phyloP scores from a whole-genome alignment of 2,797 vertebrate genomes.

The Capromys pilorides region DNA sequence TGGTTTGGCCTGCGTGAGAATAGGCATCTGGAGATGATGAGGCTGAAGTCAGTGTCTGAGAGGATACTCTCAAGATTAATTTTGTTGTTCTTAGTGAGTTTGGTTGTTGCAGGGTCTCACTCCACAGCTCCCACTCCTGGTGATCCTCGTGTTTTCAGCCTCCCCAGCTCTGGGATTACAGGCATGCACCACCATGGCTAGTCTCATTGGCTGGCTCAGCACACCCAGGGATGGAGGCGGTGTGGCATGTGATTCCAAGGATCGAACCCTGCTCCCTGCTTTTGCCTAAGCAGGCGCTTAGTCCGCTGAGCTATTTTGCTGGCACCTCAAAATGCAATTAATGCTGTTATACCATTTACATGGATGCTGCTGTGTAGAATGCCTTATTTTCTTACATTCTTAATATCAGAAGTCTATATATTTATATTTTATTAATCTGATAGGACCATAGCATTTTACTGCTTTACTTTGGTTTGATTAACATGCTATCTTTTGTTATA shows the following conservation, averaged over 20 bases:
- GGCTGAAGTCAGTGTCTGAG: not conserved
- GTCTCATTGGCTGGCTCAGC: no score
- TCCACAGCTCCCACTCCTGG: no score
- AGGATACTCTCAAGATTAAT: not conserved
- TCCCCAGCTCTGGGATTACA: no score
- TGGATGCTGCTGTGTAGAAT: not conserved
- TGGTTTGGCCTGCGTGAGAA: not conserved
- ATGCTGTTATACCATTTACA: not conserved
- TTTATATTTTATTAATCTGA: not conserved
- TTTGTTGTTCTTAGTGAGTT: no score
- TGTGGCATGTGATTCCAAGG: no score
- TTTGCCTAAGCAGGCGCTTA: no score
- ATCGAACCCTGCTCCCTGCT: no score
- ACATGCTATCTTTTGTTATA: not conserved
- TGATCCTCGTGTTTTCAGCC: no score
- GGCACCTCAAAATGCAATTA: not conserved
- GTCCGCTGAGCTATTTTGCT: no score
- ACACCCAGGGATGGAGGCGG: no score
- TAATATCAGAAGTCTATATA: not conserved
- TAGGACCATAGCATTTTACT: not conserved
- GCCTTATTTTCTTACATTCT: not conserved
- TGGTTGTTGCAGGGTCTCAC: no score
- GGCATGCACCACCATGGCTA: no score
- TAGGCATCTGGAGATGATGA: not conserved
- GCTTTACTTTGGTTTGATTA: slow-evolving; percentile 19